Base-by-base conservation (phyloP, 37 sponge, comb jelly and placozoan species). In the Diacarnus erythraeanus region DNA sequence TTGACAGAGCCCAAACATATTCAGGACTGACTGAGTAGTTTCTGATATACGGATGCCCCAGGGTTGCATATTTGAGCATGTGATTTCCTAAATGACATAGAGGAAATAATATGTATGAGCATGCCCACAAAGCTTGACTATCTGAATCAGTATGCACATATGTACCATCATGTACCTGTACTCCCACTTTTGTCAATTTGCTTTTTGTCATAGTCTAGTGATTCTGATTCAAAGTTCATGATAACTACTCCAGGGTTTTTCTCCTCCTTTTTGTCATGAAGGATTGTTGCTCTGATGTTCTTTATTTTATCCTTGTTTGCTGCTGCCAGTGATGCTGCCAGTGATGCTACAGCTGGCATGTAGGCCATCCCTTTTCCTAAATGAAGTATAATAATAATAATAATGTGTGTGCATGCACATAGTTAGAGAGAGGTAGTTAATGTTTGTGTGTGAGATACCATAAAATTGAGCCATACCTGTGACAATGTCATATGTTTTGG, bases 361-460 rank as follows among this genome's bases (percentile, higher is more conserved):
- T 81, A 81, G 21, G 71, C 30, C 73, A 71, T 72, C 58, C 81
- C 81, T 81, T 81, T 70, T 5, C 81, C 81, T 81, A 36, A 67
- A 22, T 36, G 69, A 30, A n/a, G 20, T 15, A 17, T 67, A 67
- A 18, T 18, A 54, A 18, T 54, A 54, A 18, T 18, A 54, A 18
- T 18, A 54, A 54, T 54, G 57, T 54, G 57, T 54, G 57, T 54
- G 57, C 18, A 18, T 54, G 57, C 18, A 18, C 12, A n/a, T n/a
- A n/a, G n/a, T n/a, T n/a, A n/a, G n/a, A n/a, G n/a, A n/a, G n/a
- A n/a, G n/a, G n/a, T n/a, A n/a, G n/a, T n/a, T n/a, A n/a, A n/a
- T n/a, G n/a, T n/a, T n/a, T n/a, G n/a, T n/a, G 30, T 27, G 31
- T 38, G 6, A 5, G 33, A 6, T 36, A 34, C 20, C 10, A 35